These are phyloP conservation scores for Drosophila pseudotakahashii DNA, from an alignment of 2,888 invertebrate genomes.

Conservation along the genomic window DNA sequence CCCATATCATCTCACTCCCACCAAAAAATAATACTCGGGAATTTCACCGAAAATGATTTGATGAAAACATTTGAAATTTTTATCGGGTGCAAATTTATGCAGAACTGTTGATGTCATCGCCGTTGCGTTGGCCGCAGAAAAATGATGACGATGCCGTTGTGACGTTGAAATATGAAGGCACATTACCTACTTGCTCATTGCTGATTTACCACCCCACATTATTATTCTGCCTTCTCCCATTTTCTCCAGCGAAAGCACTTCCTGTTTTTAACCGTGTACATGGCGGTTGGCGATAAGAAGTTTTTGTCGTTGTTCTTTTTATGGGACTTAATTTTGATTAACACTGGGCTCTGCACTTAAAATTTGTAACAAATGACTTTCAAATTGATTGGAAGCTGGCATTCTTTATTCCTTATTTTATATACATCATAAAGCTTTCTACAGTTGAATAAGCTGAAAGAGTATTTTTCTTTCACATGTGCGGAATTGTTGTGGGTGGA, in stretches of 20 bases:
- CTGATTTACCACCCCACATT: slow-evolving; percentile 16
- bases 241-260: slow-evolving; percentile 42
- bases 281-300: slow-evolving; percentile 64
- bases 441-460: slow-evolving; percentile 35
- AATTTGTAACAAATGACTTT: slow-evolving; percentile 79
- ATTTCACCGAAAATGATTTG: slow-evolving; percentile 72
- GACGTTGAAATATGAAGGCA: slow-evolving; percentile 77
- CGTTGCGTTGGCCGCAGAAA: slow-evolving; percentile 60
- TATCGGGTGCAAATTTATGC: slow-evolving; percentile 83
- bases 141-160: slow-evolving; percentile 77
- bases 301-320: slow-evolving; percentile 48
- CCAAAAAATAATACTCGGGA: too few relatives aligned
- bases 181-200: slow-evolving; percentile 63
- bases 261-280: slow-evolving; percentile 50
- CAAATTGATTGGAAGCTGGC: slow-evolving; percentile 69
- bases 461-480: slow-evolving; percentile 5
- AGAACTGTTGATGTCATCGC: slow-evolving; percentile 82
- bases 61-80: slow-evolving; percentile 82
- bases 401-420: slow-evolving; percentile 10
- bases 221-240: background rate
- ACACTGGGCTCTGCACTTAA: slow-evolving; percentile 71
- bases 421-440: slow-evolving; percentile 56
- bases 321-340: slow-evolving; percentile 73
- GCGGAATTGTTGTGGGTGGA: background rate
- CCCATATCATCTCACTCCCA: too few relatives aligned